phyloP scores from a whole-genome alignment of 2,797 vertebrate genomes.

The Channa striata region DNA sequence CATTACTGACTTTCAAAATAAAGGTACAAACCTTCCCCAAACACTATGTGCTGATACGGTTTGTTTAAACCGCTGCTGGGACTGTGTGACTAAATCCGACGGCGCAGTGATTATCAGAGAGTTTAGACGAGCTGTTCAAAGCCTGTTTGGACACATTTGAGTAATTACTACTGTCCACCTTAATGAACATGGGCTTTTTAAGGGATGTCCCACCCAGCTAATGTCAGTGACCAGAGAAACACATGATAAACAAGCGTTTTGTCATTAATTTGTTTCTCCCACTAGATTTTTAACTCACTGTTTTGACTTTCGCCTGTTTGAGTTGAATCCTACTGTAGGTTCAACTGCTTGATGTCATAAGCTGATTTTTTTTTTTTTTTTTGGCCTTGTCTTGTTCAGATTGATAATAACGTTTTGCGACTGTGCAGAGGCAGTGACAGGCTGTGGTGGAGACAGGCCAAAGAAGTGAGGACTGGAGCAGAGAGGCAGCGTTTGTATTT shows the following conservation, averaged over 20 bases:
- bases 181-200: background rate
- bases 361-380: background rate
- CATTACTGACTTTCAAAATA: background rate
- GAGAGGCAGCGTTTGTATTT: slow-evolving; percentile 37
- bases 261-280: no score
- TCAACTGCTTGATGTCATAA: background rate
- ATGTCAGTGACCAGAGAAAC: no score
- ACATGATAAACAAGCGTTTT: no score
- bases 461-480: slow-evolving; percentile 33
- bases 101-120: slow-evolving; percentile 4
- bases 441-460: slow-evolving; percentile 13
- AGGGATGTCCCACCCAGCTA: no score
- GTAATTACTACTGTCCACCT: slow-evolving; percentile 6
- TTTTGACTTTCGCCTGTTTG: no score
- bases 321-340: background rate
- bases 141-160: background rate
- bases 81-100: background rate
- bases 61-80: slow-evolving; percentile 4
- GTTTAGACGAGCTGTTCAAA: background rate
- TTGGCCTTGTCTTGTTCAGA: slow-evolving; percentile 3
- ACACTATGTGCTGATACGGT: background rate
- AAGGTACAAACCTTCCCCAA: background rate
- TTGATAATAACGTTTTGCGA: slow-evolving; percentile 37
- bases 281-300: no score
- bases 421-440: slow-evolving; percentile 31